Evolutionary conservation across 2,113 vertebrate species (phyloP).

Genomic region (Trichechus manatus): DNA sequence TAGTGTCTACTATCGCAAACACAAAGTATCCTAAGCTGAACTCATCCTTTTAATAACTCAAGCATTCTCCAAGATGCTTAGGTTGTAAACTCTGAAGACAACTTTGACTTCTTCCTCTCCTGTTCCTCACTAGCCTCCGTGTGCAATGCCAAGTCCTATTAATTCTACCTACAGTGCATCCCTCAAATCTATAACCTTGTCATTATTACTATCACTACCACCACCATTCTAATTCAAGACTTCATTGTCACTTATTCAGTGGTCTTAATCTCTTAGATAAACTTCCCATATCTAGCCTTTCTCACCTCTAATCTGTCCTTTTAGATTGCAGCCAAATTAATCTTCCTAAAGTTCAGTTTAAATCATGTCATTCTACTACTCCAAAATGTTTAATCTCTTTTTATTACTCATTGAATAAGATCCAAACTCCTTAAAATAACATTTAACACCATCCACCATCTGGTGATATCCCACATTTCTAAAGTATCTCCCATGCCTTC

Average conservation of each 20-base stretch:
- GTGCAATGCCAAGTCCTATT: constrained; percentile 3
- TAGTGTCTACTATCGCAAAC: not conserved
- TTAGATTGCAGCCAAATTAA: constrained; percentile 62
- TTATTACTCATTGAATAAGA: constrained; percentile 78
- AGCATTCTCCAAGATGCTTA: not conserved
- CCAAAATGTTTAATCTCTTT: constrained; percentile 71
- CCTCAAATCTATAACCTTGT: not conserved
- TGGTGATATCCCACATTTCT: constrained; percentile 66
- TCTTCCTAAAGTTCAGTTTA: constrained; percentile 72
- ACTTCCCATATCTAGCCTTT: constrained; percentile 10
- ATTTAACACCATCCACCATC: constrained; percentile 74
- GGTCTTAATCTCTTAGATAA: not conserved
- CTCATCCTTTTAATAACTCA: not conserved
- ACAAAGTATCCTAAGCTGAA: not conserved
- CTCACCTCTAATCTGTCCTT: constrained; percentile 48
- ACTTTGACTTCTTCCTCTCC: not conserved
- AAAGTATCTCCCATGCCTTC: constrained; percentile 43
- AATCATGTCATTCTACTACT: constrained; percentile 73
- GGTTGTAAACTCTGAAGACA: not conserved
- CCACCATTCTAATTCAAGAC: not conserved
- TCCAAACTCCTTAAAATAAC: constrained; percentile 79
- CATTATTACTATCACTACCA: not conserved
- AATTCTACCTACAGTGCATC: not conserved
- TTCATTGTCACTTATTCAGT: not conserved
- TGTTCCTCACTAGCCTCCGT: not conserved